Evolutionary conservation across 2,113 vertebrate species (phyloP).

Genomic region (Melozone crissalis): DNA sequence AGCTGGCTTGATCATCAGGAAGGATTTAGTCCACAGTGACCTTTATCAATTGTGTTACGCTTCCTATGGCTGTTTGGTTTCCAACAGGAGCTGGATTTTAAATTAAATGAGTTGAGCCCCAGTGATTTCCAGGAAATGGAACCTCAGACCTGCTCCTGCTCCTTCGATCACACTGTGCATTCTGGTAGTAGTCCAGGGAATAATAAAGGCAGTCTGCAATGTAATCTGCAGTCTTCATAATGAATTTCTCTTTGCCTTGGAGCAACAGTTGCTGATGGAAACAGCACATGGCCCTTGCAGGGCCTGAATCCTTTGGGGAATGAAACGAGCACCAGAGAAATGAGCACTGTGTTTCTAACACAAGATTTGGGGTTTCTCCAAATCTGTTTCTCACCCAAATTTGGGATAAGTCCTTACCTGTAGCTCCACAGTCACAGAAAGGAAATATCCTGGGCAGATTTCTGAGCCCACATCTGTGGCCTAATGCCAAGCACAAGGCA

Average conservation of each 20-base stretch:
- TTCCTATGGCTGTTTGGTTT: neutral
- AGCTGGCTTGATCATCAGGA: neutral
- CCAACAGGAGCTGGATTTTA: neutral
- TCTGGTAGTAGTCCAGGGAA: slow-evolving; percentile 2
- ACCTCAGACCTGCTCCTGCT: neutral
- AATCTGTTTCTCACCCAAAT: neutral
- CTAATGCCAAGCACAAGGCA: neutral
- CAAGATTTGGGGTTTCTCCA: too few relatives aligned
- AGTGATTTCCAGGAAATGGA: slow-evolving; percentile 14
- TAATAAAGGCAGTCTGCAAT: neutral
- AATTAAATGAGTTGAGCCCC: neutral
- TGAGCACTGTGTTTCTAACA: neutral
- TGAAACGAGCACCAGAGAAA: neutral
- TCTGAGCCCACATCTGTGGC: neutral
- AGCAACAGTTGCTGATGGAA: neutral
- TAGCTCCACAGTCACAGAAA: neutral
- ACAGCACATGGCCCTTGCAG: neutral
- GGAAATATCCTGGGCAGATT: neutral
- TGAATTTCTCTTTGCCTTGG: neutral
- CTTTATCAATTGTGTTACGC: neutral
- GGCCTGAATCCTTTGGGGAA: neutral
- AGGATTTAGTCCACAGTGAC: neutral
- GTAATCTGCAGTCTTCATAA: neutral
- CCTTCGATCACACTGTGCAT: neutral
- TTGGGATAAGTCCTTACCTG: neutral